Evolutionary conservation across 2,113 vertebrate species (phyloP).

Genomic region (Malurus cyaneus): DNA sequence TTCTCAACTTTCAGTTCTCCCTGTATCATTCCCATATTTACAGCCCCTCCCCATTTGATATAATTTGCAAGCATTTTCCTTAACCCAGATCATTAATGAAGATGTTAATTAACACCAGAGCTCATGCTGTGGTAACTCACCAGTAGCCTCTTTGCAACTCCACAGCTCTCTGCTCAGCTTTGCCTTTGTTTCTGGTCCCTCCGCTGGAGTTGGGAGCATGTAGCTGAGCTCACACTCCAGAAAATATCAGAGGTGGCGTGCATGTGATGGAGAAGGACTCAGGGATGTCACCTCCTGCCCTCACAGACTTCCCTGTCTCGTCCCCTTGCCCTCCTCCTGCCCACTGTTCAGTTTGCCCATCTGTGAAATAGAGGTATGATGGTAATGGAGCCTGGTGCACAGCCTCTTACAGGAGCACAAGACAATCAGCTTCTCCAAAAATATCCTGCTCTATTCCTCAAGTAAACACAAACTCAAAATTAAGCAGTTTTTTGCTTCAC

Average conservation of each 20-base stretch:
- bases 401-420: not conserved
- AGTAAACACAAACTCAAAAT: not conserved
- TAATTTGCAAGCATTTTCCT: constrained; percentile 23
- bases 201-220: rapidly evolving
- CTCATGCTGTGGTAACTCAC: not conserved
- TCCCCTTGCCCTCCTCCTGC: not conserved
- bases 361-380: not conserved
- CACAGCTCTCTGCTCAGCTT: not conserved
- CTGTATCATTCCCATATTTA: not conserved
- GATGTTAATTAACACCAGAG: not conserved
- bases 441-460: rapidly evolving
- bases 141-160: constrained; percentile 15
- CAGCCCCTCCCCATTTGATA: not conserved
- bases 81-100: not conserved
- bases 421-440: not conserved
- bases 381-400: not conserved
- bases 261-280: not conserved
- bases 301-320: not conserved
- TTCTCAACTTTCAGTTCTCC: not conserved
- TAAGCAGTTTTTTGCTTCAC: not conserved
- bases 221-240: rapidly evolving
- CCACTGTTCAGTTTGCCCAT: not conserved
- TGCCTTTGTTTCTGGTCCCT: not conserved
- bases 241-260: not conserved
- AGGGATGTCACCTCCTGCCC: not conserved